phyloP scores from a whole-genome alignment of 2,888 invertebrate genomes.

The Beris morrisii region DNA sequence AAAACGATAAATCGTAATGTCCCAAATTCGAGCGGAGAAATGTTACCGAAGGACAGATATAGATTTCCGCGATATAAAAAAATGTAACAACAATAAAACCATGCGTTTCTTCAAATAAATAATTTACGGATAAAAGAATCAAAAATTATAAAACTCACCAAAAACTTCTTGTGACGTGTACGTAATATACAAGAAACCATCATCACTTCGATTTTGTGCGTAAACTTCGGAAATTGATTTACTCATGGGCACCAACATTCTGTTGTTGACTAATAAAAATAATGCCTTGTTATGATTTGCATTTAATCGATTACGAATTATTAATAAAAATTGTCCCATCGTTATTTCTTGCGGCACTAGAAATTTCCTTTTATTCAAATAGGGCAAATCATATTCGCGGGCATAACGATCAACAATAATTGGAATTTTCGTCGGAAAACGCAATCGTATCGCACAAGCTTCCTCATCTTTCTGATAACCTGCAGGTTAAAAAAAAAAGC shows the following conservation, averaged over 20 bases:
- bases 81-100: no score
- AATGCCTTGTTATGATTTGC: conserved; percentile 67
- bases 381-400: conserved; percentile 75
- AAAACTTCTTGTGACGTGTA: conserved; percentile 91
- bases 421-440: conserved; percentile 80
- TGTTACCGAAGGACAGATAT: no score
- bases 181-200: conserved; percentile 86
- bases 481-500: conserved; percentile 1
- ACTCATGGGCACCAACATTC: conserved; percentile 78
- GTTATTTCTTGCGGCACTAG: conserved; percentile 87
- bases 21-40: no score
- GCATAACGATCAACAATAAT: conserved; percentile 82
- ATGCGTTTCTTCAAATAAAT: no score
- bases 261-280: conserved; percentile 80
- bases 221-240: conserved; percentile 82
- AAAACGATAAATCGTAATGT: no score
- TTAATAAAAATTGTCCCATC: conserved; percentile 84
- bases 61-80: no score
- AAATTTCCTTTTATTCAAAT: conserved; percentile 82
- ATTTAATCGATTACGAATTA: conserved; percentile 64
- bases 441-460: conserved; percentile 73
- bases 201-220: conserved; percentile 72
- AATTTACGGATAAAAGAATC: no score
- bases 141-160: conserved; percentile 55
- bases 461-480: conserved; percentile 62